These are phyloP conservation scores for Erpornis zantholeuca DNA, from an alignment of 2,113 vertebrate genomes.

Conservation along the genomic window DNA sequence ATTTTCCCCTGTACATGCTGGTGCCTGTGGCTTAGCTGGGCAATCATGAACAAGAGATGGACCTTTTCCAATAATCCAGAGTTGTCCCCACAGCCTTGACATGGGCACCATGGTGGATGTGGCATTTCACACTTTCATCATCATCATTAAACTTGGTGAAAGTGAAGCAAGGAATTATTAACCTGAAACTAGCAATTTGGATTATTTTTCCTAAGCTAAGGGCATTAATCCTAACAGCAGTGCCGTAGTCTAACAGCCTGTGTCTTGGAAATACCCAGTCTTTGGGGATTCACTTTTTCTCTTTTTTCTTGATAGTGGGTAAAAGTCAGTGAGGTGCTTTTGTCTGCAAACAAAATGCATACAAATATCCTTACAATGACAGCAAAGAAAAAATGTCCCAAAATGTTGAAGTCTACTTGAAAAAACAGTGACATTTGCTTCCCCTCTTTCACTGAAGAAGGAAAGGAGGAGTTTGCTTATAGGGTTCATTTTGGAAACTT, in stretches of 20 bases:
- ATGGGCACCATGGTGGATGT: background rate
- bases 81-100: background rate
- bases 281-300: background rate
- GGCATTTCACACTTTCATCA: background rate
- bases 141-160: background rate
- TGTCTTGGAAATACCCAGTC: background rate
- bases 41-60: rapidly evolving
- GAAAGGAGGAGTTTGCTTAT: background rate
- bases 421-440: background rate
- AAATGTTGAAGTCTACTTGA: background rate
- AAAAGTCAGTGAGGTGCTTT: background rate
- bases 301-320: background rate
- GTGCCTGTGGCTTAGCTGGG: background rate
- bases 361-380: background rate
- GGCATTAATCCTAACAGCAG: background rate
- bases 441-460: background rate
- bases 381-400: background rate
- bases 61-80: background rate
- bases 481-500: background rate
- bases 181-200: background rate
- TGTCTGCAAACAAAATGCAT: background rate
- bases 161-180: background rate
- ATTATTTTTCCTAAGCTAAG: background rate
- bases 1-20: rapidly evolving
- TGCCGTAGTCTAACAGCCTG: background rate